These are phyloP conservation scores for Agrypnia vestita DNA, from an alignment of 1,140 invertebrate genomes.

Conservation along the genomic window DNA sequence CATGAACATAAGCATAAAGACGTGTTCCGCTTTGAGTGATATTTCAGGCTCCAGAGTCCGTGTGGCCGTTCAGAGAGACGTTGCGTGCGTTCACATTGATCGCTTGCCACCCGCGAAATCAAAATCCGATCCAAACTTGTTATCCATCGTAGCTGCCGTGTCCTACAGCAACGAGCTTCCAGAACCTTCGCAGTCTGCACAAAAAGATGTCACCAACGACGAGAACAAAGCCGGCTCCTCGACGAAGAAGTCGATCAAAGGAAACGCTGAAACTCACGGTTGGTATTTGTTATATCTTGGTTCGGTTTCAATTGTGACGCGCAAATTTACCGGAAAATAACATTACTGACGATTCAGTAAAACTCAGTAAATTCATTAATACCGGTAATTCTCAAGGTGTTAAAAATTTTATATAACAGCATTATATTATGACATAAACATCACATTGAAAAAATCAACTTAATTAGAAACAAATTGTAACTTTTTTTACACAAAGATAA, in stretches of 20 bases:
- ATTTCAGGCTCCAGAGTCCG: background rate
- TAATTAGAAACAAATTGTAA: too few species aligned
- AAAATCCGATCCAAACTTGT: conserved; percentile 17
- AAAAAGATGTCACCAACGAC: background rate
- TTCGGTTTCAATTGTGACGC: too few species aligned
- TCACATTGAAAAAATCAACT: too few species aligned
- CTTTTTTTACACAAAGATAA: too few species aligned
- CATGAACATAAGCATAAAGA: background rate
- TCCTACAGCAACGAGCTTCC: conserved; percentile 5
- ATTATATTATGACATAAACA: too few species aligned
- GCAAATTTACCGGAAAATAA: too few species aligned
- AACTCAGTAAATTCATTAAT: too few species aligned
- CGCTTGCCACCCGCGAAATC: background rate
- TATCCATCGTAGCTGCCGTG: background rate
- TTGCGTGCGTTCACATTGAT: background rate
- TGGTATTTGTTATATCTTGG: too few species aligned
- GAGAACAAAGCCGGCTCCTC: background rate
- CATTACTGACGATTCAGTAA: too few species aligned
- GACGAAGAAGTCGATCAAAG: background rate
- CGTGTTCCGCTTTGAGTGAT: background rate
- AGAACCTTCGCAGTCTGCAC: background rate
- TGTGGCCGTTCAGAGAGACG: background rate
- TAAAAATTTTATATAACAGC: too few species aligned
- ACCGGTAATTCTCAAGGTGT: too few species aligned
- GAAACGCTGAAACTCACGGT: too few species aligned